These are phyloP conservation scores for Origma solitaria DNA, from an alignment of 2,113 vertebrate species.

Conservation along the genomic window DNA sequence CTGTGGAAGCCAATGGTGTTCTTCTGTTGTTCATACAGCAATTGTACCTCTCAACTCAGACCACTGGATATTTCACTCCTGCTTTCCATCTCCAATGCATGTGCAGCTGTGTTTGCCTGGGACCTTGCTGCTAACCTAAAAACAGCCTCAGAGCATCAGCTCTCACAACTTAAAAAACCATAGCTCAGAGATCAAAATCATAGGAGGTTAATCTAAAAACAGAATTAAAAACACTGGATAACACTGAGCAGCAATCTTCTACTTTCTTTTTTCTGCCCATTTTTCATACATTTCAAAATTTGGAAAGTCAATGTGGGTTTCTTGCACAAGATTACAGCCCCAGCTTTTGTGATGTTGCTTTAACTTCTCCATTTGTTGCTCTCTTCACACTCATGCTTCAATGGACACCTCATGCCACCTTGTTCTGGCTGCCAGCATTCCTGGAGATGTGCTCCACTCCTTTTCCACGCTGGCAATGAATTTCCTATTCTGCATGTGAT, in stretches of 20 bases:
- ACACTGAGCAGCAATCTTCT: neutral
- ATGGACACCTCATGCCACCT: neutral
- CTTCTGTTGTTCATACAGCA: neutral
- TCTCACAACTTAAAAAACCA: neutral
- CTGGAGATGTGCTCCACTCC: neutral
- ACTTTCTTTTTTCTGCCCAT: neutral
- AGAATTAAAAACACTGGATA: neutral
- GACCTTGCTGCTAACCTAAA: neutral
- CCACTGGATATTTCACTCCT: neutral
- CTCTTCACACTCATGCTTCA: neutral
- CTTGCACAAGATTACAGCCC: neutral
- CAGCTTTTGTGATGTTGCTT: neutral
- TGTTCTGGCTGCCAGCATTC: neutral
- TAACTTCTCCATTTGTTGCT: neutral
- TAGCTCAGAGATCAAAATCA: neutral
- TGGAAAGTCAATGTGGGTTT: accelerated
- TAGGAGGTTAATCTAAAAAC: neutral
- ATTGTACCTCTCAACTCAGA: neutral
- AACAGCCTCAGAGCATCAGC: neutral
- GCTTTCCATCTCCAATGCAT: accelerated
- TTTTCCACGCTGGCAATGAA: neutral
- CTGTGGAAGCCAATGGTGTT: neutral
- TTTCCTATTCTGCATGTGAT: neutral
- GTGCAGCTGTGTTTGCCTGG: neutral
- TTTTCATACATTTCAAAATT: neutral